These are phyloP conservation scores for Drosophila conformis DNA, from an alignment of 2,888 invertebrate species.

Conservation along the genomic window DNA sequence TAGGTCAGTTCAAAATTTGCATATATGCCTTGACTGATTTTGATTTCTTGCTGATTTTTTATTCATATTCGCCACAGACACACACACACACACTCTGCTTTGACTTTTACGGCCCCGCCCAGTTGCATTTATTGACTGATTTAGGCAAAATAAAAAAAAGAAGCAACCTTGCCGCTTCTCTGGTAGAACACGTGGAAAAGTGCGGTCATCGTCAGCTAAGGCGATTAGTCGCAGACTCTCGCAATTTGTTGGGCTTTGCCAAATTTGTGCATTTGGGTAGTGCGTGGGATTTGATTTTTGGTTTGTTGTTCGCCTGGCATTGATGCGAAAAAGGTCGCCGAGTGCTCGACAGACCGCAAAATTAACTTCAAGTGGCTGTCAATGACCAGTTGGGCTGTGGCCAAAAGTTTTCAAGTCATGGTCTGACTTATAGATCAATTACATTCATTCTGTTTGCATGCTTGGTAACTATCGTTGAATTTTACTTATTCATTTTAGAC, in stretches of 20 bases:
- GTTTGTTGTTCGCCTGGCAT: constrained; percentile 1
- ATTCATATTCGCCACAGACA: constrained; percentile 67
- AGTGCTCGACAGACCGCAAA: constrained; percentile 4
- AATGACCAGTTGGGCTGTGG: neutral
- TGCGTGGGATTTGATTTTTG: constrained; percentile 45
- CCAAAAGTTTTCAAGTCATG: neutral
- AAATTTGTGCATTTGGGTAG: constrained; percentile 24
- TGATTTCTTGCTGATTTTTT: constrained; percentile 73
- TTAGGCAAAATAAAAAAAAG: constrained; percentile 20
- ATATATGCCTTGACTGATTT: constrained; percentile 74
- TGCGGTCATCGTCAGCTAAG: constrained; percentile 40
- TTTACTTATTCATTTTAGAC: neutral
- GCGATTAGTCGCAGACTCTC: constrained; percentile 52
- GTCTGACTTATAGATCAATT: neutral
- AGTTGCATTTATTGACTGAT: constrained; percentile 57
- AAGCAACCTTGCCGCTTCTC: neutral
- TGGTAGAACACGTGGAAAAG: constrained; percentile 30
- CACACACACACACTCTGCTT: neutral
- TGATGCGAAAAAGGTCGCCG: constrained; percentile 38
- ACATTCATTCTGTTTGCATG: neutral
- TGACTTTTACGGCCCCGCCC: constrained; percentile 57
- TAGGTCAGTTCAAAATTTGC: constrained; percentile 82
- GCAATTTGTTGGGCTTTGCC: constrained; percentile 54
- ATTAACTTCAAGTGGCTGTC: constrained; percentile 7
- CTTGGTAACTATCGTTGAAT: neutral